Evolutionary conservation across 1,140 invertebrate genomes (phyloP).

Genomic region (Neodiprion virginianus): DNA sequence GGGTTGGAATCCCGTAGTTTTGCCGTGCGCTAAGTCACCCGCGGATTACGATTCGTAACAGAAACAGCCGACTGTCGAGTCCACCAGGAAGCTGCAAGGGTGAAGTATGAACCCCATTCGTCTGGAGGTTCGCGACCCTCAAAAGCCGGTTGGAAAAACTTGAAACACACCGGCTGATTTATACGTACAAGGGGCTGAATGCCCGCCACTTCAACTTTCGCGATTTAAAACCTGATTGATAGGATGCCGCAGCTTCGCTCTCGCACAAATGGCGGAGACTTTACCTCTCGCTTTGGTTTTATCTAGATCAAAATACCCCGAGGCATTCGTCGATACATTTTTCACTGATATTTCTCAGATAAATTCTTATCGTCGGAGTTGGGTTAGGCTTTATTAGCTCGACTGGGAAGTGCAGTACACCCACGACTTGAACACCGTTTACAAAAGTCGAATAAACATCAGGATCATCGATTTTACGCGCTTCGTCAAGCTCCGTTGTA

Average conservation of each 20-base stretch:
- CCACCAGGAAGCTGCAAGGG: not conserved
- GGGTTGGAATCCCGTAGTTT: too few relatives aligned
- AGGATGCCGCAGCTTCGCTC: not conserved
- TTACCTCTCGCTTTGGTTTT: too few relatives aligned
- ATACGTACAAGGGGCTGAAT: constrained; percentile 4
- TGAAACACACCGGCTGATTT: not conserved
- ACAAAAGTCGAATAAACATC: too few relatives aligned
- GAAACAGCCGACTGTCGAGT: not conserved
- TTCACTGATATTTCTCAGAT: too few relatives aligned
- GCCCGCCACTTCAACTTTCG: not conserved
- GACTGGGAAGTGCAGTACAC: too few relatives aligned
- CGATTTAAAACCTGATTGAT: constrained; percentile 7
- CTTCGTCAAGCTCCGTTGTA: too few relatives aligned
- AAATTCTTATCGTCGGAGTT: too few relatives aligned
- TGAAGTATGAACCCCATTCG: constrained; percentile 7
- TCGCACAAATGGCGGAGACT: not conserved
- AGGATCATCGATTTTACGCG: too few relatives aligned
- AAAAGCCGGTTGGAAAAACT: not conserved
- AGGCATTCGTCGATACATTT: too few relatives aligned
- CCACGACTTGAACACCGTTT: too few relatives aligned
- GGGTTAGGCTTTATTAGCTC: too few relatives aligned
- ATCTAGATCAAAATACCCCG: too few relatives aligned
- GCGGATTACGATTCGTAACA: not conserved
- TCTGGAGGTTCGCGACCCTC: not conserved
- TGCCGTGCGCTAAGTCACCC: not conserved